These are phyloP conservation scores for Myotis yumanensis DNA, from an alignment of 2,113 vertebrate species.

Conservation along the genomic window DNA sequence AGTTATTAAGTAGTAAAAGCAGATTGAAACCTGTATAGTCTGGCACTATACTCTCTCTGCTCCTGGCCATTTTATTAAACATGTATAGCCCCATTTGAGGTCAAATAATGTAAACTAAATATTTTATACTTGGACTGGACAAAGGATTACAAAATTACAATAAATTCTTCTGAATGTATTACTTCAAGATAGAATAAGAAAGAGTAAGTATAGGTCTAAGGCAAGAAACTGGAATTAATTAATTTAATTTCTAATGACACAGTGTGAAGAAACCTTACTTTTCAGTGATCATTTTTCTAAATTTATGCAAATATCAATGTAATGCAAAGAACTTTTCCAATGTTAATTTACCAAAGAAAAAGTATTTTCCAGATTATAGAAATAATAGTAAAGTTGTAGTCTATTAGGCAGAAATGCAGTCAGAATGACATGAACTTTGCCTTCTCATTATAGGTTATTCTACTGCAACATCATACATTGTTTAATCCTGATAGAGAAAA, in stretches of 20 bases:
- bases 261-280: slow-evolving; percentile 57
- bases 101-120: slow-evolving; percentile 58
- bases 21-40: background rate
- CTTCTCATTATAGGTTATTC: background rate
- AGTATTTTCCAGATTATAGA: background rate
- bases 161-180: slow-evolving; percentile 70
- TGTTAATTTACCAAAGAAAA: slow-evolving; percentile 40
- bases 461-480: background rate
- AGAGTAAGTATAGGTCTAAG: slow-evolving; percentile 64
- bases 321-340: slow-evolving; percentile 51
- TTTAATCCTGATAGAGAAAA: background rate
- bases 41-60: background rate
- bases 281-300: slow-evolving; percentile 65
- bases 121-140: background rate
- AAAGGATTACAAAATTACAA: slow-evolving; percentile 67
- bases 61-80: background rate
- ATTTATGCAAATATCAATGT: slow-evolving; percentile 70
- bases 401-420: background rate
- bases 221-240: slow-evolving; percentile 66
- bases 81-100: slow-evolving; percentile 57
- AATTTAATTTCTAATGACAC: slow-evolving; percentile 74
- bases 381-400: background rate
- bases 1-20: background rate
- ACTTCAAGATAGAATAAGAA: slow-evolving; percentile 67
- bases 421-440: background rate